Base-by-base conservation (phyloP, 2,797 vertebrate genomes). In the Takifugu rubripes region DNA sequence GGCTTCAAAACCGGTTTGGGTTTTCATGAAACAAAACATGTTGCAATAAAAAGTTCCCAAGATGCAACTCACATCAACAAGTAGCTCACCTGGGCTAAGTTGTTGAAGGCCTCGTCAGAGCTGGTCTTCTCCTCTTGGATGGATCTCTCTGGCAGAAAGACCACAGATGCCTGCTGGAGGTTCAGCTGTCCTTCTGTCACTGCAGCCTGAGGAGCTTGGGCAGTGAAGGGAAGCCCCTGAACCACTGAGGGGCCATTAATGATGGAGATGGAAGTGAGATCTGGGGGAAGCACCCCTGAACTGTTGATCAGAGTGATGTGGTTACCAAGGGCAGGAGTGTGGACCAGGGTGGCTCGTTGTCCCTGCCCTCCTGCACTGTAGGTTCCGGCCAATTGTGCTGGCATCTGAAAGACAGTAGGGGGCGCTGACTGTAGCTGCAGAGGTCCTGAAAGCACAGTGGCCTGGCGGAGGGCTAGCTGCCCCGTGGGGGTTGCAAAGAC, bases 251-350 rank as follows among this genome's bases (percentile, higher is more conserved):
- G 83, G 5, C 88, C 85, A 1, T 91, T 93, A 3, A 91, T 78
- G 1, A 92, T 91, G 1, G 90, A 91, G 78, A 91, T 88, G 70
- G 90, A 89, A 5, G 90, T 84, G 75, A 91, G 81, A 64, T 92
- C 90, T 0, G 84, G 68, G 47, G 85, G 68, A 0, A 92, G 81
- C 66, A 91, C 78, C 68, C 83, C 88, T 2, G 89, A 88, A 56
- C 90, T 90, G 83, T 92, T 91, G 72, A 92, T 92, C 82, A 92
- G 66, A 27, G 90, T 92, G n/a, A 92, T 91, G 81, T 91, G 92
- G 82, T 91, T 92, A 52, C 87, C 89, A n/a, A 91, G 77, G 26
- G 89, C 84, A 1, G 89, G 75, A 54, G 84, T 81, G 75, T 92
- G 91, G 66, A 92, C 85, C 66, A 92, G 72, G 11, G 89, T 82